phyloP scores from a whole-genome alignment of 2,888 invertebrate species.

The Leptinotarsa tumamoca region DNA sequence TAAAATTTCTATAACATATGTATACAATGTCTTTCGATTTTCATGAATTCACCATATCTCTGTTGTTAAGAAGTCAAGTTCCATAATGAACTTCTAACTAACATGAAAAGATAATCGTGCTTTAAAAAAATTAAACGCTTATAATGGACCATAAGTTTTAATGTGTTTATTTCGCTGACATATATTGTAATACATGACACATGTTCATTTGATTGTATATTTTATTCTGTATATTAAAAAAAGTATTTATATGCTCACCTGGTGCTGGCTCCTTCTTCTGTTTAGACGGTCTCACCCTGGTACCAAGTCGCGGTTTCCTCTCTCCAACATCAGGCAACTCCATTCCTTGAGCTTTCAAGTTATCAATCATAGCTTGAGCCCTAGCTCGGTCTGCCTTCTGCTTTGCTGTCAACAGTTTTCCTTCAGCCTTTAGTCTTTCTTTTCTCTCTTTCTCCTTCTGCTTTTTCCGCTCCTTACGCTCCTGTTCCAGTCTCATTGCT shows the following conservation, averaged over 20 bases:
- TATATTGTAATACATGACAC: too few relatives aligned
- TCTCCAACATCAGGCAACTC: conserved; percentile 81
- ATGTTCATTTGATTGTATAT: too few relatives aligned
- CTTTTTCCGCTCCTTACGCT: conserved; percentile 82
- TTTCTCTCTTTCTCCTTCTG: conserved; percentile 89
- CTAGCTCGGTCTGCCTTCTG: conserved; percentile 83
- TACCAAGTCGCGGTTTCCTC: conserved; percentile 75
- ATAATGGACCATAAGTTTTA: too few relatives aligned
- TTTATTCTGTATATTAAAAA: too few relatives aligned
- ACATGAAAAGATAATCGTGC: too few relatives aligned
- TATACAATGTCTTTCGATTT: too few relatives aligned
- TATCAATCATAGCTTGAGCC: conserved; percentile 89
- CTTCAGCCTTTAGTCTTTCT: conserved; percentile 95
- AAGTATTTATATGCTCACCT: conserved; percentile 37
- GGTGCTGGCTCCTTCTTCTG: conserved; percentile 71
- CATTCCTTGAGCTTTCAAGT: conserved; percentile 88
- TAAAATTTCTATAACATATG: too few relatives aligned
- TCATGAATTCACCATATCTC: too few relatives aligned
- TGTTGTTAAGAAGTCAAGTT: too few relatives aligned
- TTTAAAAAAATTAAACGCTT: too few relatives aligned
- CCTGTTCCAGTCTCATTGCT: conserved; percentile 82
- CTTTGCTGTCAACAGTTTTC: conserved; percentile 91
- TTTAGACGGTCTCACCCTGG: conserved; percentile 79
- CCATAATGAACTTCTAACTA: too few relatives aligned
- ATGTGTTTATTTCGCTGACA: too few relatives aligned